Evolutionary conservation across 2,797 vertebrate species (phyloP).

Genomic region (Helicolenus hilgendorfi): DNA sequence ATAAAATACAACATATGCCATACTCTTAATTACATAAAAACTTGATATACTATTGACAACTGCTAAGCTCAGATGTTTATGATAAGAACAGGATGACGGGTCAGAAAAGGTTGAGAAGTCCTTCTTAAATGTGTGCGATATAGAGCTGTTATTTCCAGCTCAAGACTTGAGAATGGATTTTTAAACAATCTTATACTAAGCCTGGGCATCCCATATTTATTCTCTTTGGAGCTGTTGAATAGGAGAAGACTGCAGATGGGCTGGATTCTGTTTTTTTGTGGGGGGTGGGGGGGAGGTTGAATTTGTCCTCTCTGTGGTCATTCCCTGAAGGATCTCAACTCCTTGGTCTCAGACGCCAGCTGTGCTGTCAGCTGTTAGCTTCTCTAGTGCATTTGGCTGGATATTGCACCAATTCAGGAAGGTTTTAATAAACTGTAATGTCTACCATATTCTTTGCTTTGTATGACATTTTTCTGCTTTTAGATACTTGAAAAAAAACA

Average conservation of each 20-base stretch:
- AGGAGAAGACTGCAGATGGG: constrained; percentile 4
- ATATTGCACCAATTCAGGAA: not conserved
- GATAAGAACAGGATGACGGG: not conserved
- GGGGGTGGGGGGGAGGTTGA: not conserved
- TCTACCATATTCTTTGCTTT: not conserved
- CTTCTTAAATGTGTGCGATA: not conserved
- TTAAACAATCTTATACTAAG: not conserved
- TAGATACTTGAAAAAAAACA: not conserved
- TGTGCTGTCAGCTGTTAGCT: constrained; percentile 56
- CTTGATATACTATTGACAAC: not conserved
- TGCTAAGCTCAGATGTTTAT: not conserved
- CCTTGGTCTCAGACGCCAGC: constrained; percentile 34
- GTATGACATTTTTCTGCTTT: not conserved
- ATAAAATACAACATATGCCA: not conserved
- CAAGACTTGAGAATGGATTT: not conserved
- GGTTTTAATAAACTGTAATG: not conserved
- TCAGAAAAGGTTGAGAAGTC: not conserved
- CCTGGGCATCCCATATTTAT: not conserved
- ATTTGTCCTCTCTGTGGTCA: constrained; percentile 21
- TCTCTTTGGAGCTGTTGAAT: not conserved
- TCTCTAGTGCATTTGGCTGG: not conserved
- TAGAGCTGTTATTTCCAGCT: not conserved
- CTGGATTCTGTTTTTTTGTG: not conserved
- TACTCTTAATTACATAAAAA: not conserved
- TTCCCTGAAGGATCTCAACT: constrained; percentile 32